Evolutionary conservation across 2,797 vertebrate genomes (phyloP).

Genomic region (Pseudochirops cupreus): DNA sequence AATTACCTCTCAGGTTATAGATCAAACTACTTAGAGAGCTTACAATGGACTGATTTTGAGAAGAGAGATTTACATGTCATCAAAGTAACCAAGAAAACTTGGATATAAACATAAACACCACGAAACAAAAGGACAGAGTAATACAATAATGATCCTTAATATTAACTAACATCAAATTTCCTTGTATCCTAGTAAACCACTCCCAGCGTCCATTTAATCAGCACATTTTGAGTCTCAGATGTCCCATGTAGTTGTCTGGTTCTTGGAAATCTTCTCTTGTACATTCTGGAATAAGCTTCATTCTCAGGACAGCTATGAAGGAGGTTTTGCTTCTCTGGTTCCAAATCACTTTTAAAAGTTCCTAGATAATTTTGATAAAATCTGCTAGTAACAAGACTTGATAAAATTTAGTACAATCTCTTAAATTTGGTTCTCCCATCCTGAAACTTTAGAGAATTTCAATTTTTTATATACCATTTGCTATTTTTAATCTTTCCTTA

Average conservation of each 20-base stretch:
- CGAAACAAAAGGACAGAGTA: background rate
- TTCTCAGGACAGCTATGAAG: background rate
- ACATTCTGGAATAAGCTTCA: background rate
- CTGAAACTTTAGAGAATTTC: background rate
- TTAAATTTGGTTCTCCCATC: background rate
- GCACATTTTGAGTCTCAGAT: background rate
- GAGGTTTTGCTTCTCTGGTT: background rate
- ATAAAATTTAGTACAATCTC: background rate
- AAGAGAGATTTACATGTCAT: background rate
- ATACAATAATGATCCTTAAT: background rate
- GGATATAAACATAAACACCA: background rate
- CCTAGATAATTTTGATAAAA: background rate
- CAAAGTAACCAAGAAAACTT: background rate
- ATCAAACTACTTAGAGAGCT: background rate
- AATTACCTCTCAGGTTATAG: background rate
- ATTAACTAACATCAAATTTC: background rate
- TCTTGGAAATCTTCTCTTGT: background rate
- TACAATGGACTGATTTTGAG: background rate
- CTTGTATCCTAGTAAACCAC: background rate
- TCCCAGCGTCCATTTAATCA: background rate
- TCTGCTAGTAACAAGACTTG: background rate
- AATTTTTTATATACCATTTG: background rate
- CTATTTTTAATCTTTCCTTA: background rate
- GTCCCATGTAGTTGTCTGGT: background rate
- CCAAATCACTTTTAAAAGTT: background rate